Percentiles rank a stretch among this genome's conserved stretches.
phyloP scores from a whole-genome alignment of 2,797 vertebrate species.

The Graptemys geographica region DNA sequence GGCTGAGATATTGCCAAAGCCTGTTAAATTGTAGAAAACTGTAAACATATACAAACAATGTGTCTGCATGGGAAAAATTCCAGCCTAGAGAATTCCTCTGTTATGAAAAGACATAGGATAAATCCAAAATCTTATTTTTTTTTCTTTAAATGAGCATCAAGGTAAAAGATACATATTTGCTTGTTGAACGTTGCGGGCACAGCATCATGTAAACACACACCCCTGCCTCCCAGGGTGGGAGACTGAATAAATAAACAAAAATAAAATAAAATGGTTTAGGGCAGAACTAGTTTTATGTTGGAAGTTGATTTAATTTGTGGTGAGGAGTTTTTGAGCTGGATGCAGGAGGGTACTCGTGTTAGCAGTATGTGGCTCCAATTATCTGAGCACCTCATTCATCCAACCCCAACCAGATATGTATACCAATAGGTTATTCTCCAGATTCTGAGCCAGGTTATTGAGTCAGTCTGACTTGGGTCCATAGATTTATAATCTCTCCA shows the following conservation, averaged over 20 bases:
- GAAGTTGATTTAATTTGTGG: constrained; percentile 26
- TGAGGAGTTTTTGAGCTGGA: neutral
- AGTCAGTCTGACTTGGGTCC: neutral
- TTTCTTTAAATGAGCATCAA: neutral
- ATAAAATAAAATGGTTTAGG: neutral
- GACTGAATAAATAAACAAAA: neutral
- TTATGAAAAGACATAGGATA: neutral
- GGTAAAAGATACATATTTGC: constrained; percentile 16
- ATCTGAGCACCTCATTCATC: neutral
- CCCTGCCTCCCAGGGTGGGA: neutral
- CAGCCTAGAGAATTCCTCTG: constrained; percentile 1
- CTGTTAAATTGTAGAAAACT: constrained; percentile 60
- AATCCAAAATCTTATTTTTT: constrained; percentile 32
- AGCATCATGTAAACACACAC: too few relatives aligned
- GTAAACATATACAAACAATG: constrained; percentile 40
- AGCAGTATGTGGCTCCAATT: neutral
- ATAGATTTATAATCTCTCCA: neutral
- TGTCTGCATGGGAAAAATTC: constrained; percentile 14
- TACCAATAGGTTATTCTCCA: neutral
- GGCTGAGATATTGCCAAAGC: constrained; percentile 30
- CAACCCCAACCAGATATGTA: neutral
- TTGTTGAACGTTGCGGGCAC: neutral
- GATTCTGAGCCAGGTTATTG: neutral
- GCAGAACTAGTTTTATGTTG: constrained; percentile 8
- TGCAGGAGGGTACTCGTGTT: neutral